Evolutionary conservation across 2,888 invertebrate species (phyloP).

Genomic region (Sphaerophoria taeniata): DNA sequence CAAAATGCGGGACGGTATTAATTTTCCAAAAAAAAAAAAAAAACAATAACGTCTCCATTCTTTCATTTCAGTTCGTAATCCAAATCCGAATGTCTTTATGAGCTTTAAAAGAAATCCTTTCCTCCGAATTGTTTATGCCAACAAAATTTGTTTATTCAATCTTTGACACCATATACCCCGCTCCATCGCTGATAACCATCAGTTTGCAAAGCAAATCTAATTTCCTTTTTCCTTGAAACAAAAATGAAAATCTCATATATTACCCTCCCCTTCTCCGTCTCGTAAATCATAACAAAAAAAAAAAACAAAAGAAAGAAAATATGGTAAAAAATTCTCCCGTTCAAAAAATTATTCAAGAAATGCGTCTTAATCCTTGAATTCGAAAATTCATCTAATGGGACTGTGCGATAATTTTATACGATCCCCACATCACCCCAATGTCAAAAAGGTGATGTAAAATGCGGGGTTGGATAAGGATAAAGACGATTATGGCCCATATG

Average conservation of each 20-base stretch:
- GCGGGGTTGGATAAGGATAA: neutral
- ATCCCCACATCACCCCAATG: constrained; percentile 48
- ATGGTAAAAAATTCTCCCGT: constrained; percentile 17
- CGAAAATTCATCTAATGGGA: constrained; percentile 67
- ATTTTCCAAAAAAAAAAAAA: too few species aligned
- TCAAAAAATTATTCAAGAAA: constrained; percentile 46
- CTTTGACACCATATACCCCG: too few species aligned
- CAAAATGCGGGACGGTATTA: too few species aligned
- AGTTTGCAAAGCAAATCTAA: too few species aligned
- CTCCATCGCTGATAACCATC: too few species aligned
- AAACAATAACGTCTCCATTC: too few species aligned
- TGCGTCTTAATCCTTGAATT: constrained; percentile 71
- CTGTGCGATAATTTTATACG: constrained; percentile 70
- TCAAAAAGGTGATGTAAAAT: neutral
- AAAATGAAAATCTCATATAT: constrained; percentile 61
- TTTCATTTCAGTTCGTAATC: too few species aligned
- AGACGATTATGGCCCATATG: constrained; percentile 50
- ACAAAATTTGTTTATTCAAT: too few species aligned
- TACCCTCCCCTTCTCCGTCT: neutral
- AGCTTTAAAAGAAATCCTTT: too few species aligned
- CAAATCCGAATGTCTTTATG: too few species aligned
- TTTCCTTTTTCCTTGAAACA: constrained; percentile 21
- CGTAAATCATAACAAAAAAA: neutral
- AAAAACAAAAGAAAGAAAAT: constrained; percentile 23
- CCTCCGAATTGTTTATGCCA: too few species aligned